Conservation (phyloP, 1,140 invertebrate genomes). For the Drosophila paulistorum region DNA sequence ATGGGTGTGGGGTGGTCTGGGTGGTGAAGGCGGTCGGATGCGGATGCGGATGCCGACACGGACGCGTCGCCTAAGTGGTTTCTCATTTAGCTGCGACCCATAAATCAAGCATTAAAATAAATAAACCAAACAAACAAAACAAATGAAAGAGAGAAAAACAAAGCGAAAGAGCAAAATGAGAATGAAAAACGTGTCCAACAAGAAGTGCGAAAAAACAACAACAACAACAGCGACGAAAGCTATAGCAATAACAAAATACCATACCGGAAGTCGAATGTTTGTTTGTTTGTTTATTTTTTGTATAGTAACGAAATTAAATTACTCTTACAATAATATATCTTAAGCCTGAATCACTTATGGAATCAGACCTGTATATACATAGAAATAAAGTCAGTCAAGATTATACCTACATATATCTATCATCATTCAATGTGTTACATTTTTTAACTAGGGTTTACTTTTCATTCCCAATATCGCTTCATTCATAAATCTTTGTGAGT, state of each 20-base stretch:
- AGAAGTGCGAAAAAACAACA: constrained; percentile 31
- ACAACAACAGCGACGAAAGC: not conserved
- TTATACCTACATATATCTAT: no score
- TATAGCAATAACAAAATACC: not conserved
- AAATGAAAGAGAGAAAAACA: constrained; percentile 11
- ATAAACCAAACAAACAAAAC: constrained; percentile 59
- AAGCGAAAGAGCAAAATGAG: not conserved
- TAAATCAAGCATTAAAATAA: constrained; percentile 67
- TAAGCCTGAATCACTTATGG: no score
- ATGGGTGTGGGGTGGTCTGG: not conserved
- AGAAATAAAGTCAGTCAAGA: no score
- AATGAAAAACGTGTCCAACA: constrained; percentile 9
- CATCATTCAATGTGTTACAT: no score
- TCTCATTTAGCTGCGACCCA: constrained; percentile 69
- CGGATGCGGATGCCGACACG: constrained; percentile 29
- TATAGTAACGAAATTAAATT: not conserved
- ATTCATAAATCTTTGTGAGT: no score
- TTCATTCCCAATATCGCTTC: no score
- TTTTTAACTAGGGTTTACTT: no score
- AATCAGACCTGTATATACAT: no score
- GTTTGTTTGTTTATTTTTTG: not conserved
- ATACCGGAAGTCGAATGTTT: constrained; percentile 8
- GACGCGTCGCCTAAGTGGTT: constrained; percentile 57
- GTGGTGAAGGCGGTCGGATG: not conserved
- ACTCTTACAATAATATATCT: not conserved